phyloP scores from a whole-genome alignment of 2,888 invertebrate species.

The Glaucopsyche alexis region DNA sequence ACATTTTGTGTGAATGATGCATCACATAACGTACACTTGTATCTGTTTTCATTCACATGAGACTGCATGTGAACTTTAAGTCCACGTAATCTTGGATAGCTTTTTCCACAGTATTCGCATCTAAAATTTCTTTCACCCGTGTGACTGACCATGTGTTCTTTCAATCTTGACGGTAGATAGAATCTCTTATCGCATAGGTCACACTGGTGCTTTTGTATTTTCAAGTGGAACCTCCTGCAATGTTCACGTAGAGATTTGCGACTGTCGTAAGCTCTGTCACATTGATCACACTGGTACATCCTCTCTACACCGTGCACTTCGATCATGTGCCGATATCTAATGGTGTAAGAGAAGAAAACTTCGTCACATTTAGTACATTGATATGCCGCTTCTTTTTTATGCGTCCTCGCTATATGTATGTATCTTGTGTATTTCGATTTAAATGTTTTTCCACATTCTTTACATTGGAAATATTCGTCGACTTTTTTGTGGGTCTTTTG shows the following conservation, averaged over 20 bases:
- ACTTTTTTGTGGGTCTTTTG: slow-evolving; percentile 57
- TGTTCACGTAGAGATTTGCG: slow-evolving; percentile 66
- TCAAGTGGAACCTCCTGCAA: slow-evolving; percentile 59
- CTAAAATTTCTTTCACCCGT: slow-evolving; percentile 68
- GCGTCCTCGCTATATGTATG: slow-evolving; percentile 59
- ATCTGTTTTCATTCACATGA: slow-evolving; percentile 76
- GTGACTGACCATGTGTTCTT: slow-evolving; percentile 69
- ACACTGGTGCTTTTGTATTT: slow-evolving; percentile 72
- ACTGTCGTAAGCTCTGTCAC: slow-evolving; percentile 65
- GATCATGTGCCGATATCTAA: slow-evolving; percentile 64
- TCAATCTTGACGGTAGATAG: slow-evolving; percentile 64
- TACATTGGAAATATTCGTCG: slow-evolving; percentile 71
- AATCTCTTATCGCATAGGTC: slow-evolving; percentile 77
- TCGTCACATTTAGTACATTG: slow-evolving; percentile 67
- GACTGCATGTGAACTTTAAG: slow-evolving; percentile 79
- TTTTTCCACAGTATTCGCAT: slow-evolving; percentile 67
- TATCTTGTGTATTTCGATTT: slow-evolving; percentile 64
- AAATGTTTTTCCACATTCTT: slow-evolving; percentile 68
- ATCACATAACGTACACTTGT: slow-evolving; percentile 71
- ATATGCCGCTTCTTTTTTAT: slow-evolving; percentile 66
- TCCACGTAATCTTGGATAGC: slow-evolving; percentile 61
- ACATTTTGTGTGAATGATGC: slow-evolving; percentile 78
- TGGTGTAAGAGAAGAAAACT: slow-evolving; percentile 60
- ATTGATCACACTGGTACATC: slow-evolving; percentile 61
- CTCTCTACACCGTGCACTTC: slow-evolving; percentile 62